Base-by-base conservation (phyloP, 2,113 vertebrate species). In the Colaptes auratus region DNA sequence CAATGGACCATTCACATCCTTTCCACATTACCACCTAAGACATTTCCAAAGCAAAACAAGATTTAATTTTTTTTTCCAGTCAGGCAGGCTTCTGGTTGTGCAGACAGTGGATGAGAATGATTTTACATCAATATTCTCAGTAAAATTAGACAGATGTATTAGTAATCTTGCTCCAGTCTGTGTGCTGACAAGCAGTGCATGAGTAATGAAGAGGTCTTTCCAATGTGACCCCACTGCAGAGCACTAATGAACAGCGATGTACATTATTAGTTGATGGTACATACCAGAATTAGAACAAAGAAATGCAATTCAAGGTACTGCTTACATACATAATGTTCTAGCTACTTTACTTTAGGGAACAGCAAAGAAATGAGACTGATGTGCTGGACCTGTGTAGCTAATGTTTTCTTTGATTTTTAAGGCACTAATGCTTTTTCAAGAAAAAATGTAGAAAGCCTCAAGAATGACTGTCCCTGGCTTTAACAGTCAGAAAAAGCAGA, bases 131-230 rank as follows among this genome's bases (percentile, higher is more conserved):
- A 93, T 93, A 86, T 50, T 89, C 86, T 96, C 79, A 86, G 76
- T 86, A 95, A 96, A 96, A 95, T 93, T 95, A 92, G 69, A 76
- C 81, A 95, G 77, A 83, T 89, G 84, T 94, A 89, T 93, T 93
- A 82, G 95, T 91, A 94, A 96, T 95, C 93, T 95, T 88, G 79
- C 85, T 93, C 35, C 69, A 77, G 92, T 89, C 79, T 86, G 59
- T 90, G 76, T 87, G 52, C 91, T 96, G 92, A 96, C 95, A 96
- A 97, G 95, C 73, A 93, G 86, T 67, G 96, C 88, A 78, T 96
- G 88, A 97, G 60, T 95, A 97, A 97, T 94, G 94, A 92, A 52
- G 75, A 94, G 91, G 90, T 90, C 93, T 92, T 88, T 92, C 64
- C 85, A 95, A 89, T 86, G 93, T 92, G 87, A 87, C 74, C 70